Base-by-base conservation (phyloP, 2,888 invertebrate genomes). In the Torymus aiolomorphi region DNA sequence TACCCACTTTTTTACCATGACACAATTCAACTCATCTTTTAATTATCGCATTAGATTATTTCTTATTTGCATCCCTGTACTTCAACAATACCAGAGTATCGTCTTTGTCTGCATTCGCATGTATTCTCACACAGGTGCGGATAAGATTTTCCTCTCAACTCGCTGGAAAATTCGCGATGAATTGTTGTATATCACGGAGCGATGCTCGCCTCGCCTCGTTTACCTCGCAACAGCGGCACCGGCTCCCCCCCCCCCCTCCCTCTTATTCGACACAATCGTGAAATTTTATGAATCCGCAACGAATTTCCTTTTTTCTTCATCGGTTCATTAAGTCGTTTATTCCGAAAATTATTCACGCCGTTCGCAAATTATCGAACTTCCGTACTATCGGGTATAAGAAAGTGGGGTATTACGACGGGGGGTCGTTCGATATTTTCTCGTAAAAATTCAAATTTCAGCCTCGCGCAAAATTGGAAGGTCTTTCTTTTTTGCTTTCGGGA, bases 121-220 rank as follows among this genome's bases (percentile, higher is more conserved):
- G 5, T 42, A 42, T 42, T 12, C 11, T n/a, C 11, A 1, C 5
- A 12, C 63, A 63, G 49, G 16, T 63, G 63, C 49, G 14, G 42
- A n/a, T 2, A 63, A 49, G 16, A 10, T 63, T 31, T 63, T 14
- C 24, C 63, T 49, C 49, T 42, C 63, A 12, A 49, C 10, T 12
- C 16, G 42, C 16, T 63, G 49, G 49, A 63, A 63, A 49, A 63
- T 63, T 63, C 63, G 14, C 63, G 10, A 63, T 49, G 42, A 63
- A 63, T 63, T 49, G 63, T 49, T 11, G n/a, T 63, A 63, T 49
- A 42, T 11, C 11, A 42, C 42, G 42, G 63, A 42, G n/a, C 62
- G n/a, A 63, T 49, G 42, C 42, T 24, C 13, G 14, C 14, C 20
- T 11, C 24, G 61, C 24, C 12, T 20, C 61, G 24, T 13, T 24